phyloP scores from a whole-genome alignment of 2,888 invertebrate species.

The Macrophya alboannulata region DNA sequence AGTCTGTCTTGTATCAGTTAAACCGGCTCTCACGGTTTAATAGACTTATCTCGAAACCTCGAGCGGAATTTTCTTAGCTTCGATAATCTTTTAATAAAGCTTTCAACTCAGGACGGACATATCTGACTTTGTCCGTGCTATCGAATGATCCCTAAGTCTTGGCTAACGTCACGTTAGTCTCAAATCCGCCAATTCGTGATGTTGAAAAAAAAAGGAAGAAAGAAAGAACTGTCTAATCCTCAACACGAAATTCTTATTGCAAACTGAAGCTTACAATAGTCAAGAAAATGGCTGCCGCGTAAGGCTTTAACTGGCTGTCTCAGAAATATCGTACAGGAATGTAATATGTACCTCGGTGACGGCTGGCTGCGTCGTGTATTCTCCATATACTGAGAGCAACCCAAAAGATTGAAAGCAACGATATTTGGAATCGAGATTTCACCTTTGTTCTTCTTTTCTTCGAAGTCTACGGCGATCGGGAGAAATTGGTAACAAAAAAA shows the following conservation, averaged over 20 bases:
- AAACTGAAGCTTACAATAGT: background rate
- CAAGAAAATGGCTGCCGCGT: slow-evolving; percentile 45
- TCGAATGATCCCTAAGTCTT: background rate
- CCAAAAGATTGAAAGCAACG: slow-evolving; percentile 20
- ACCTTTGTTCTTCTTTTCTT: background rate
- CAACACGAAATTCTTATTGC: background rate
- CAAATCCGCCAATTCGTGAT: background rate
- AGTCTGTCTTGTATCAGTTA: slow-evolving; percentile 21
- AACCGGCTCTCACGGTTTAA: background rate
- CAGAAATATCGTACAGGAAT: slow-evolving; percentile 30
- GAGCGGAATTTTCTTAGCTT: background rate
- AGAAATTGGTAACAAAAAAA: slow-evolving; percentile 6
- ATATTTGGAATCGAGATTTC: slow-evolving; percentile 31
- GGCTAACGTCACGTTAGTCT: background rate
- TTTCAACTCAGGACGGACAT: background rate
- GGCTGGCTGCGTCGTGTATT: slow-evolving; percentile 20
- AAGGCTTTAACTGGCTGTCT: slow-evolving; percentile 20
- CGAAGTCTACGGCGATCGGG: background rate
- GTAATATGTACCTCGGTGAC: slow-evolving; percentile 34
- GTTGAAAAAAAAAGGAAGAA: background rate
- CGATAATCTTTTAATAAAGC: background rate
- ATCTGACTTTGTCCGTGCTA: background rate
- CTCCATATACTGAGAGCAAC: background rate
- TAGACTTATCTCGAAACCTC: background rate
- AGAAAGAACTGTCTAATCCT: background rate